phyloP scores from a whole-genome alignment of 2,888 invertebrate genomes.

The Oxyteleia sp. region DNA sequence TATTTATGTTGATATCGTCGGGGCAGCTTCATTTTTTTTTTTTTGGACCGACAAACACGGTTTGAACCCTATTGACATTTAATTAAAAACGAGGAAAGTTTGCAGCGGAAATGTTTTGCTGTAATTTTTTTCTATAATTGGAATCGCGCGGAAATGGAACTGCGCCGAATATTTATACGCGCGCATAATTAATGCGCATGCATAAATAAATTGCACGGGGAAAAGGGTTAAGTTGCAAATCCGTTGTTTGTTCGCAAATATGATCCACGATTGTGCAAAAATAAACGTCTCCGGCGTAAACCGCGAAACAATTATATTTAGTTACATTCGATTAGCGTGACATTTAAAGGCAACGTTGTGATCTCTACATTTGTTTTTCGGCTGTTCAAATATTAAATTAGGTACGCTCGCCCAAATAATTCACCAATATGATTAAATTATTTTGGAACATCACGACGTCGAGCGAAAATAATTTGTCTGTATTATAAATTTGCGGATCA shows the following conservation, averaged over 20 bases:
- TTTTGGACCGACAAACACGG: constrained; percentile 38
- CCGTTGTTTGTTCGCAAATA: constrained; percentile 14
- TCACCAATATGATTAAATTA: too few species aligned
- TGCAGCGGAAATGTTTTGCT: constrained; percentile 50
- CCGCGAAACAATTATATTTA: background rate
- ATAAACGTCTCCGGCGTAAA: background rate
- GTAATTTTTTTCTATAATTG: constrained; percentile 56
- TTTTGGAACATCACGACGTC: background rate
- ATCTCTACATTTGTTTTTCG: background rate
- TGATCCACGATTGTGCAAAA: constrained; percentile 13
- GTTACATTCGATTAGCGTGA: background rate
- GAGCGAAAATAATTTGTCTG: too few species aligned
- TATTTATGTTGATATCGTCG: background rate
- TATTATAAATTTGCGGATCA: too few species aligned
- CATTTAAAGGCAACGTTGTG: background rate
- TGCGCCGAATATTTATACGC: constrained; percentile 43
- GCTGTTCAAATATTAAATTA: background rate
- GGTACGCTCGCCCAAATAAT: background rate
- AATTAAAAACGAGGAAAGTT: constrained; percentile 60
- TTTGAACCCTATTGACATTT: constrained; percentile 63
- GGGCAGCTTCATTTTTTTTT: constrained; percentile 39
- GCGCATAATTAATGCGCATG: constrained; percentile 55
- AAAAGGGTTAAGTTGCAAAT: constrained; percentile 43
- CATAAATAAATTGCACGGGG: constrained; percentile 47
- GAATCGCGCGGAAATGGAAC: constrained; percentile 49